phyloP scores from a whole-genome alignment of 2,888 invertebrate genomes.

The Drosophila prolongata region DNA sequence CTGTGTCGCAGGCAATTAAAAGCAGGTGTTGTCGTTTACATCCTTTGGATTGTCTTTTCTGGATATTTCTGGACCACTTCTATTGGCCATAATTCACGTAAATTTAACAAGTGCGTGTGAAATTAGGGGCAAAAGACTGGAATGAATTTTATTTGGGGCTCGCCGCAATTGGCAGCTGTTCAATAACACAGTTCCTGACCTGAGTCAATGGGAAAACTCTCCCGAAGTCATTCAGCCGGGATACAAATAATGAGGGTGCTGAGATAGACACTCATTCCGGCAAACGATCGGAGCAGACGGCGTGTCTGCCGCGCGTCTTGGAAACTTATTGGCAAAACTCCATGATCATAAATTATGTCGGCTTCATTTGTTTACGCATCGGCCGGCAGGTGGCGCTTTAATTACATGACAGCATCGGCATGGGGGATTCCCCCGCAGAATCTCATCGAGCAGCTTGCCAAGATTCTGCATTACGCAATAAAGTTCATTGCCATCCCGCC shows the following conservation, averaged over 20 bases:
- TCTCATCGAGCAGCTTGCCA: constrained; percentile 54
- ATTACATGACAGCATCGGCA: constrained; percentile 57
- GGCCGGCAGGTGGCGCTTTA: constrained; percentile 72
- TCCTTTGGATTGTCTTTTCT: constrained; percentile 2
- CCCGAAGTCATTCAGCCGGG: constrained; percentile 36
- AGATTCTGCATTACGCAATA: constrained; percentile 73
- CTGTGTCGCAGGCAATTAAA: constrained; percentile 36
- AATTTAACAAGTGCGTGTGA: constrained; percentile 52
- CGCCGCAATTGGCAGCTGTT: constrained; percentile 76
- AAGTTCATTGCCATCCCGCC: constrained; percentile 71
- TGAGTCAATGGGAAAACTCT: constrained; percentile 58
- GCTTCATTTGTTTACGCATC: constrained; percentile 72
- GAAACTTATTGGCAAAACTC: constrained; percentile 83
- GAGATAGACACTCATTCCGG: constrained; percentile 14
- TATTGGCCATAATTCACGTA: constrained; percentile 57
- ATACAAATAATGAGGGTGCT: constrained; percentile 39
- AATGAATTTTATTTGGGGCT: constrained; percentile 46
- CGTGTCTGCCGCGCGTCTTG: constrained; percentile 61
- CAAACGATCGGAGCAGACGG: constrained; percentile 55
- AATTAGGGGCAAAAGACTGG: constrained; percentile 45
- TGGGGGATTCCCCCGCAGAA: constrained; percentile 64
- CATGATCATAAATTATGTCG: constrained; percentile 83
- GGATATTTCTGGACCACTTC: constrained; percentile 19
- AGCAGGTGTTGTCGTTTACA: constrained; percentile 28
- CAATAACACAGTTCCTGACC: constrained; percentile 74